A percentile compares a stretch with the other conserved stretches of the same genome.
Evolutionary conservation across 2,888 invertebrate species (phyloP).

Genomic region (Cheilosia pagana): DNA sequence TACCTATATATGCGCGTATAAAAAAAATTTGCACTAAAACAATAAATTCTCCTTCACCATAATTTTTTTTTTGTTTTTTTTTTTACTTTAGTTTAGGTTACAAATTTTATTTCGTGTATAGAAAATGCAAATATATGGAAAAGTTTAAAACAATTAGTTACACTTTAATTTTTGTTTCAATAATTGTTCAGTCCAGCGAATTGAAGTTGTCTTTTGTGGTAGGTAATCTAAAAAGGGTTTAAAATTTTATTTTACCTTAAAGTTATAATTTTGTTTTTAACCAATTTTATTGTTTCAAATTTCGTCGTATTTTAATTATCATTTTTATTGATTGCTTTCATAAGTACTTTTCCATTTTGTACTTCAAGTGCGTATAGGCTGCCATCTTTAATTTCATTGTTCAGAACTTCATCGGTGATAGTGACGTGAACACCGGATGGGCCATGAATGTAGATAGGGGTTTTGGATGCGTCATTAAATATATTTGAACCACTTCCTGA

Average conservation of each 20-base stretch:
- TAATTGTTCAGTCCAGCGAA: slow-evolving; percentile 18
- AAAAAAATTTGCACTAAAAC: slow-evolving; percentile 73
- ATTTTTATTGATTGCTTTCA: slow-evolving; percentile 83
- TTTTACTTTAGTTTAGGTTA: slow-evolving; percentile 22
- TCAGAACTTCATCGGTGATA: slow-evolving; percentile 93
- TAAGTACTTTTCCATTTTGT: slow-evolving; percentile 84
- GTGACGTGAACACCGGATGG: slow-evolving; percentile 93
- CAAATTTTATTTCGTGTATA: slow-evolving; percentile 44
- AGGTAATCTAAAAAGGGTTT: not conserved
- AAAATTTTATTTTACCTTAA: slow-evolving; percentile 3
- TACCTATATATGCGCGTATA: slow-evolving; percentile 44
- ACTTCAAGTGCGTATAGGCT: slow-evolving; percentile 88
- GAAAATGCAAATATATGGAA: slow-evolving; percentile 52
- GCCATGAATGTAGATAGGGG: slow-evolving; percentile 90
- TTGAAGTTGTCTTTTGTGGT: slow-evolving; percentile 16
- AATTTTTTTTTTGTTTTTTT: slow-evolving; percentile 19
- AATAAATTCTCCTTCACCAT: slow-evolving; percentile 74
- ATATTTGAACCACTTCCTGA: slow-evolving; percentile 83
- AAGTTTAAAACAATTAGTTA: slow-evolving; percentile 17
- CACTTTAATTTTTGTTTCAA: not conserved
- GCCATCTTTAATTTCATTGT: slow-evolving; percentile 91
- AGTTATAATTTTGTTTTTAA: slow-evolving; percentile 3
- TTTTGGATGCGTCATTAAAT: slow-evolving; percentile 84
- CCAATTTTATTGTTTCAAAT: not conserved
- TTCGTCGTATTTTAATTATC: slow-evolving; percentile 75